Conservation (phyloP, 37 sponge, comb jelly and placozoan genomes). For the Corticium candelabrum region DNA sequence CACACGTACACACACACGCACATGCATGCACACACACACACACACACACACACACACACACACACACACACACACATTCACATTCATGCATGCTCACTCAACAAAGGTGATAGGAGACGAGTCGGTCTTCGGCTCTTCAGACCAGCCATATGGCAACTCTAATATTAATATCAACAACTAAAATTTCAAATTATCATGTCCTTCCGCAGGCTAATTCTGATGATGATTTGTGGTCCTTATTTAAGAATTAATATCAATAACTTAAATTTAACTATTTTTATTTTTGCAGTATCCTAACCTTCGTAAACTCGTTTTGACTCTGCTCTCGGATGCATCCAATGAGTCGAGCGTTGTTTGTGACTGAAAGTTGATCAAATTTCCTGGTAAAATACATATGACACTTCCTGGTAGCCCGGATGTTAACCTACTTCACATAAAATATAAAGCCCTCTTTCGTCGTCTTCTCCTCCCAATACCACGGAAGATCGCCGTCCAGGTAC, state of each 20-base stretch:
- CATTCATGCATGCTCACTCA: background rate
- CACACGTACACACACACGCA: background rate
- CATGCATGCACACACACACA: background rate
- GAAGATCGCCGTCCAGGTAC: background rate
- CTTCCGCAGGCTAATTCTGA: too few species aligned
- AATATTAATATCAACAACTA: background rate
- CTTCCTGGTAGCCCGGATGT: too few species aligned
- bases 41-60: background rate
- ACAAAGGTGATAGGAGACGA: background rate
- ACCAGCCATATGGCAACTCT: background rate
- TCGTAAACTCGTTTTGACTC: too few species aligned
- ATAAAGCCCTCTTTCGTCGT: background rate
- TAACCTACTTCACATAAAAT: background rate
- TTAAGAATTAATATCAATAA: too few species aligned
- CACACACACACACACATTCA: background rate
- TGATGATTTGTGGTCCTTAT: too few species aligned
- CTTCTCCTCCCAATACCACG: background rate
- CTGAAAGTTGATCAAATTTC: background rate
- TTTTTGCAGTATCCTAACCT: too few species aligned
- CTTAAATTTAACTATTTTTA: too few species aligned
- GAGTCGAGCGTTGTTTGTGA: background rate
- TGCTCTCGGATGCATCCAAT: background rate
- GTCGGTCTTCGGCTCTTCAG: background rate
- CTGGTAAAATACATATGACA: background rate
- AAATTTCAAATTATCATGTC: too few species aligned